Conservation (phyloP, 2,113 vertebrate genomes). For the Lophochroa leadbeateri region DNA sequence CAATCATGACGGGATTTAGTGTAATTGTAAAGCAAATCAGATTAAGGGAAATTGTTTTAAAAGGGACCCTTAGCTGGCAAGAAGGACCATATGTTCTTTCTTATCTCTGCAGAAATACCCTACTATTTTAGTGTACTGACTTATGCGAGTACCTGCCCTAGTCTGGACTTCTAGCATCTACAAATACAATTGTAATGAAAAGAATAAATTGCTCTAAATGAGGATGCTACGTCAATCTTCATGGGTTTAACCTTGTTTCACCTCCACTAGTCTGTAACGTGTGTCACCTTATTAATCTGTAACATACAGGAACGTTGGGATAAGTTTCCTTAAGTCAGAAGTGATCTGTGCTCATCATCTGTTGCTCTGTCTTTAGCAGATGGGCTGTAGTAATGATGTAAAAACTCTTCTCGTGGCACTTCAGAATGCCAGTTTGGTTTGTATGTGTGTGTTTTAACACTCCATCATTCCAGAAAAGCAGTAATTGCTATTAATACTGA, state of each 20-base stretch:
- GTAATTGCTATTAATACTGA: neutral
- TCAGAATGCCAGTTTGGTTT: neutral
- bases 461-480: neutral
- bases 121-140: neutral
- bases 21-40: slow-evolving; percentile 50
- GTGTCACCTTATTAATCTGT: neutral
- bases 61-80: neutral
- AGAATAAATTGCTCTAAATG: neutral
- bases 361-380: neutral
- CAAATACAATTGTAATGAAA: neutral
- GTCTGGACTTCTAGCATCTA: neutral
- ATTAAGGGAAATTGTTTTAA: slow-evolving; percentile 30
- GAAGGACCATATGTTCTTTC: neutral
- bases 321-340: neutral
- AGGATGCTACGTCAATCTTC: neutral
- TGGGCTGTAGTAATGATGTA: neutral
- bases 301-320: neutral
- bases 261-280: neutral
- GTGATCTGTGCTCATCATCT: neutral
- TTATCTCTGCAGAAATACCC: neutral
- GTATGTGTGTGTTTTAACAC: neutral
- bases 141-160: neutral
- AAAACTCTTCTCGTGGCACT: neutral
- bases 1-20: slow-evolving; percentile 29
- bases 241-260: neutral